Conservation (phyloP, 2,797 vertebrate genomes). For the Babyrousa celebensis region DNA sequence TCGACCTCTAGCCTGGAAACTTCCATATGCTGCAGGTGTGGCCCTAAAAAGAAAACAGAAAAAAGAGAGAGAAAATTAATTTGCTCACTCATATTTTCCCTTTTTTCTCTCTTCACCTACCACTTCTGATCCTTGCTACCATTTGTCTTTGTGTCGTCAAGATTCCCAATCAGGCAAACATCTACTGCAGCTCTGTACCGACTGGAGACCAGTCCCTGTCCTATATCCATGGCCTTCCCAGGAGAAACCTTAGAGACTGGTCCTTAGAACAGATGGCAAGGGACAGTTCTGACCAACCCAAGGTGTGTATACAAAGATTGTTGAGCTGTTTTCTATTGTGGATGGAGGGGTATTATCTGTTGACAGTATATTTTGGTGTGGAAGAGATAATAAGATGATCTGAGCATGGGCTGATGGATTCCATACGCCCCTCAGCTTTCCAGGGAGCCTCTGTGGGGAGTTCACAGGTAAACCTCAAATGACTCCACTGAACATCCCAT, state of each 20-base stretch:
- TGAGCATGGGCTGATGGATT: background rate
- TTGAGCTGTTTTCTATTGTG: background rate
- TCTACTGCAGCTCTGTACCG: slow-evolving; percentile 88
- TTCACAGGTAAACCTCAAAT: background rate
- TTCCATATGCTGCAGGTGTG: too few species aligned
- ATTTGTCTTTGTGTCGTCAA: slow-evolving; percentile 68
- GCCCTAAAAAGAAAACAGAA: too few species aligned
- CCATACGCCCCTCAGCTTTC: background rate
- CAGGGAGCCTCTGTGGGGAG: background rate
- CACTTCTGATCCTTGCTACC: background rate
- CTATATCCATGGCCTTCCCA: slow-evolving; percentile 86
- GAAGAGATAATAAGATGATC: background rate
- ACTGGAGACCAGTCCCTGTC: slow-evolving; percentile 89
- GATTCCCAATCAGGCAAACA: slow-evolving; percentile 79
- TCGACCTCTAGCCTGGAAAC: too few species aligned
- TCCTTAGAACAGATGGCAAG: slow-evolving; percentile 58
- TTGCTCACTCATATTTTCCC: background rate
- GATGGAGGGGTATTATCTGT: background rate
- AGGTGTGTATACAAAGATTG: slow-evolving; percentile 67
- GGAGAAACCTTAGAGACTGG: slow-evolving; percentile 65
- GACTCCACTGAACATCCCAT: background rate
- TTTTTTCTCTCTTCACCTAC: background rate
- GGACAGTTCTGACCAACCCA: background rate
- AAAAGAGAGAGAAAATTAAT: background rate
- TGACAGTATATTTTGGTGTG: background rate